phyloP scores from a whole-genome alignment of 1,140 invertebrate genomes.

The Leptinotarsa lineolata region DNA sequence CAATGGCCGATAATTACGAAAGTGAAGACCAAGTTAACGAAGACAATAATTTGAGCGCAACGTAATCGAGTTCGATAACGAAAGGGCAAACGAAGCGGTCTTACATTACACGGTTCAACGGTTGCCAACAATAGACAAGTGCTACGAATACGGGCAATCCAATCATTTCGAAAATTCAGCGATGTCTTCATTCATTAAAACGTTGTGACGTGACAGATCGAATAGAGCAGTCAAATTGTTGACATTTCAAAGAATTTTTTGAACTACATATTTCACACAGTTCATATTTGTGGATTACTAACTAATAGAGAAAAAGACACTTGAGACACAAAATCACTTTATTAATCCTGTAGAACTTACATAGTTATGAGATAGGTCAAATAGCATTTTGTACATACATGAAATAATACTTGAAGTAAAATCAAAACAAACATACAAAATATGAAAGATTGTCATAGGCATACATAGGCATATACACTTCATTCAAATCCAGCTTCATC shows the following conservation, averaged over 20 bases:
- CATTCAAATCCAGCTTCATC: too few relatives aligned
- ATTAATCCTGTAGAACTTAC: too few relatives aligned
- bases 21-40: neutral
- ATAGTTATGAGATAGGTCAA: too few relatives aligned
- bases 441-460: too few relatives aligned
- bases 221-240: neutral
- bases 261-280: too few relatives aligned
- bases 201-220: neutral
- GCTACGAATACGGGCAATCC: neutral
- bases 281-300: too few relatives aligned
- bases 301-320: too few relatives aligned
- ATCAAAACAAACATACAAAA: too few relatives aligned
- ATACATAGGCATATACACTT: too few relatives aligned
- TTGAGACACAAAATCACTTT: too few relatives aligned
- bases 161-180: conserved; percentile 1
- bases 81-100: neutral
- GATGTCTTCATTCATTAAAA: neutral
- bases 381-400: too few relatives aligned
- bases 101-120: conserved; percentile 1
- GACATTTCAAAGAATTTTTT: neutral
- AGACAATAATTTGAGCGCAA: conserved; percentile 6
- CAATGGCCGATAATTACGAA: conserved; percentile 5
- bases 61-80: neutral
- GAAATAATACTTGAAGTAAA: too few relatives aligned
- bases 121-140: conserved; percentile 1